phyloP scores from a whole-genome alignment of 2,888 invertebrate species.

The Euplexia lucipara region DNA sequence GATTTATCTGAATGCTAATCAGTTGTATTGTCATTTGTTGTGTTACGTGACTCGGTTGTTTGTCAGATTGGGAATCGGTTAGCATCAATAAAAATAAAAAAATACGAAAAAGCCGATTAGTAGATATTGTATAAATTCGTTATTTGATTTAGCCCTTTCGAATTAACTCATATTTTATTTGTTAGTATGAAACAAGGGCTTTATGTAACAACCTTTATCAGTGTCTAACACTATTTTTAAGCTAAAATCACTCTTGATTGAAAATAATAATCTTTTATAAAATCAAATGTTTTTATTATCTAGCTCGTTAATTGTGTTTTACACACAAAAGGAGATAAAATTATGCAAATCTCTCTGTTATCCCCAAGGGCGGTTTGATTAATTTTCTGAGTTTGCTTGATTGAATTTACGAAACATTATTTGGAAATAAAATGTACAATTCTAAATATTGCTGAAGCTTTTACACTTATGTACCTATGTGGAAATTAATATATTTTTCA shows the following conservation, averaged over 20 bases:
- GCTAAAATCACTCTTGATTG: neutral
- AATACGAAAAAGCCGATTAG: neutral
- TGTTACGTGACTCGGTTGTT: constrained; percentile 24
- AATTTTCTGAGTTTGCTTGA: constrained; percentile 58
- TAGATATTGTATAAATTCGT: constrained; percentile 2
- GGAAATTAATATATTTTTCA: neutral
- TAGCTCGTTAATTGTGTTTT: constrained; percentile 63
- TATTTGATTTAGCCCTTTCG: neutral
- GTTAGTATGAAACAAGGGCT: neutral
- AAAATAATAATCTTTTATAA: constrained; percentile 1
- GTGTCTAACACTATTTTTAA: neutral
- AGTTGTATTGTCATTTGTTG: constrained; percentile 31
- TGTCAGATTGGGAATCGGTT: constrained; percentile 7
- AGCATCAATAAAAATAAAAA: constrained; percentile 21
- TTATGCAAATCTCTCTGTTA: constrained; percentile 70
- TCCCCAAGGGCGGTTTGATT: constrained; percentile 63
- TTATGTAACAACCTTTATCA: neutral
- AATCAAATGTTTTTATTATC: constrained; percentile 59
- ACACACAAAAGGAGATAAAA: constrained; percentile 63
- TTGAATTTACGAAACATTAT: constrained; percentile 45
- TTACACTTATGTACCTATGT: neutral
- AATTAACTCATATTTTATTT: neutral
- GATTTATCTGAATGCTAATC: constrained; percentile 41
- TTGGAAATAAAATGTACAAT: constrained; percentile 37
- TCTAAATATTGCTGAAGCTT: constrained; percentile 1